Base-by-base conservation (phyloP, 2,113 vertebrate species). In the Entelurus aequoreus region DNA sequence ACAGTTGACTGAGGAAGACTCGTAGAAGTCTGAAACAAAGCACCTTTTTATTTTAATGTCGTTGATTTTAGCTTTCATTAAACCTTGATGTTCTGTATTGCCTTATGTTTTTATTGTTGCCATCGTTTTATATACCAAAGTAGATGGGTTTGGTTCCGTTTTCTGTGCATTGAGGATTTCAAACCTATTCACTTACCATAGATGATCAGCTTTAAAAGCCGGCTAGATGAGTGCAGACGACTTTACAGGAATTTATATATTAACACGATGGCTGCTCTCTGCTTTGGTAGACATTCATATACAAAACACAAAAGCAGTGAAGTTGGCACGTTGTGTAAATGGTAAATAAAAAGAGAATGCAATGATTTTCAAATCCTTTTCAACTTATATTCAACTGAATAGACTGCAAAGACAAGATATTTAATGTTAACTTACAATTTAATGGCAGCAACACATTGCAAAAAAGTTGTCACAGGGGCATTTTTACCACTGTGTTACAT, bases 1-100 rank as follows among this genome's bases (percentile, higher is more conserved):
- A 78, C 59, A 81, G 86, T 68, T 48, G 86, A 54, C 79, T 94
- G 94, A 65, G 92, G 75, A 48, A 82, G 76, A 69, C 82, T 91
- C 9, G 84, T 87, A 65, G 86, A 37, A 38, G 67, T 84, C 92
- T 74, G 76, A 66, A 91, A 89, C 5, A 78, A 16, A 76, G 7
- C 40, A 42, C n/a, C 10, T 46, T 46, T 46, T 46, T 12, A 46
- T 46, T 46, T 19, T n/a, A 7, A 51, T 10, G 19, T 51, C 21
- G 11, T 51, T 19, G 11, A 9, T 28, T 19, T 51, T 8, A 51
- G 49, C 16, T 19, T 8, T 50, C n/a, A 42, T 42, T 42, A 10
- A 42, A 42, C 8, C 10, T 42, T 42, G 5, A 42, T 42, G 4
- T 42, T 51, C 19, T 19, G 16, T 51, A 51, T 16, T 19, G 4